Evolutionary conservation across 2,113 vertebrate species (phyloP), one percentile per base, ranked within the genome.

Genomic region (Rhipidura dahli): DNA sequence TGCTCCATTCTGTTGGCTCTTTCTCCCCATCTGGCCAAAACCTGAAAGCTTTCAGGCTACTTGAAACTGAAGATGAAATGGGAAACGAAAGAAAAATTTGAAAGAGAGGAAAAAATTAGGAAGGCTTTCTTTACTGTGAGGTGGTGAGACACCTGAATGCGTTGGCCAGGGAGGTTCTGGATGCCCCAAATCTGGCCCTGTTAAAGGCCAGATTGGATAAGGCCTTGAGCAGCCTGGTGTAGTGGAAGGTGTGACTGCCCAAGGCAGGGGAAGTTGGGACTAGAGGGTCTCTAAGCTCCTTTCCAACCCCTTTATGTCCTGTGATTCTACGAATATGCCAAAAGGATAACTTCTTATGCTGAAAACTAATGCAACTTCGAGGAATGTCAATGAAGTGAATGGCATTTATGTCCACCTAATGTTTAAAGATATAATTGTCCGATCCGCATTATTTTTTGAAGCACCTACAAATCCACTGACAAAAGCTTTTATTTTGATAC

Each of bases 81-180:
- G 30, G 28, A 59, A 57, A 63, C 50, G 39, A 39, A 61, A 27
- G 10, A 27, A 78, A 73, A 40, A 49, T 31, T 42, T 31, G 16
- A 35, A 23, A 40, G 30, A 45, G 20, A 13, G 7, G 8, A 2
- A 56, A 60, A 56, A 26, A 21, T 15, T 18, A 47, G 13, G 13
- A 42, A 64, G 40, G 15, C 6, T 64, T 49, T 40, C 8, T 71
- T 40, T 56, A 10, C 15, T 18, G 6, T 64, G 49, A 26, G 40
- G 16, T 54, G 49, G 30, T 63, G 24, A n/a, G 28, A 17, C 24
- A n/a, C 8, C 13, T 35, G 7, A 64, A 42, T 0, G 0, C 9
- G 26, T 18, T 64, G 30, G 26, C 49, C 42, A 42, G 13, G 13
- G 20, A 30, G 9, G 6, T 47, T 33, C 56, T 40, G n/a, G 42